A percentile compares a stretch with the other conserved stretches of the same genome.
Evolutionary conservation across 2,113 vertebrate genomes (phyloP).

Genomic region (Numida meleagris): DNA sequence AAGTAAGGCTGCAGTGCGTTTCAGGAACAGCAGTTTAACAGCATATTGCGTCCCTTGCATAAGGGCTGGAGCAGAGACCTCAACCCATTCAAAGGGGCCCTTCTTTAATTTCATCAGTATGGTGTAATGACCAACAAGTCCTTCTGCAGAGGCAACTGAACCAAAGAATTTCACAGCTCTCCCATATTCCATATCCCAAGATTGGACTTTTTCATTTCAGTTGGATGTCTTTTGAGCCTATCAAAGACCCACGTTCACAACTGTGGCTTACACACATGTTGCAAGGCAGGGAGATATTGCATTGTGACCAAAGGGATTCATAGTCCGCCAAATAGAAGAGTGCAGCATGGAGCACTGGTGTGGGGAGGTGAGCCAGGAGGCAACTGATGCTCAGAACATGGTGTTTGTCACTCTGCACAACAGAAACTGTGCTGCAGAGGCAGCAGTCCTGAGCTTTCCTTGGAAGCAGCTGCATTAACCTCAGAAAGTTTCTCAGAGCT

Average conservation of each 20-base stretch:
- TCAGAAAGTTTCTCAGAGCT: background rate
- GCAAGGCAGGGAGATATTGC: background rate
- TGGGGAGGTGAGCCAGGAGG: background rate
- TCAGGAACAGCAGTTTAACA: background rate
- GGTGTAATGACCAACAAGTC: background rate
- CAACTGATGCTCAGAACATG: background rate
- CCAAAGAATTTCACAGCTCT: background rate
- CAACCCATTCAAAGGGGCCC: background rate
- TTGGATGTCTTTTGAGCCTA: background rate
- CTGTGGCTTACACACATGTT: background rate
- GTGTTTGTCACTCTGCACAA: background rate
- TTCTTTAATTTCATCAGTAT: background rate
- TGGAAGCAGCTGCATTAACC: background rate
- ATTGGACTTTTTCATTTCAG: background rate
- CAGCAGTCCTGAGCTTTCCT: background rate
- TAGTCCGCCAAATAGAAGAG: background rate
- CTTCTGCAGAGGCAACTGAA: background rate
- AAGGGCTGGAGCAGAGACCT: fast-evolving
- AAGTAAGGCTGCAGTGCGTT: fast-evolving
- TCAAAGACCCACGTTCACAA: background rate
- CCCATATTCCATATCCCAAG: background rate
- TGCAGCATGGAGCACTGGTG: background rate
- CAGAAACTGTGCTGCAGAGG: background rate
- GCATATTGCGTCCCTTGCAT: fast-evolving
- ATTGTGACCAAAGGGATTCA: background rate